These are phyloP conservation scores for Dioctria rufipes DNA, from an alignment of 2,888 invertebrate species.

Conservation along the genomic window DNA sequence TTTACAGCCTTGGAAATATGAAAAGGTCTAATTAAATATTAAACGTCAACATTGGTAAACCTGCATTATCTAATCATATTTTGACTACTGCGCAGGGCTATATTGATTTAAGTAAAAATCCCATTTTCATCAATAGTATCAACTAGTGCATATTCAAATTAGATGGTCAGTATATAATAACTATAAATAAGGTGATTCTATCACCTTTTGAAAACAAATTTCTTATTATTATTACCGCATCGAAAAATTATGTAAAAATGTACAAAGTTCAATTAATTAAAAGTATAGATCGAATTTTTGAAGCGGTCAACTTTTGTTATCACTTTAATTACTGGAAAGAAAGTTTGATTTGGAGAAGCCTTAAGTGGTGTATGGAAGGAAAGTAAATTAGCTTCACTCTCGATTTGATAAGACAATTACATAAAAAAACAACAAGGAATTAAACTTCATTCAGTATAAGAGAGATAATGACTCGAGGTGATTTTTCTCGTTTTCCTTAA, in stretches of 20 bases:
- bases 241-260: not conserved
- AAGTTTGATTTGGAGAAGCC: constrained; percentile 26
- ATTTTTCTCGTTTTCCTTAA: constrained; percentile 48
- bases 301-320: constrained; percentile 9
- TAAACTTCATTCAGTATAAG: constrained; percentile 34
- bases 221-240: not conserved
- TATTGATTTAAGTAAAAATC: too few species aligned
- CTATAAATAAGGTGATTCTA: not conserved
- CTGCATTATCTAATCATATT: too few species aligned
- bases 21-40: too few species aligned
- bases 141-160: too few species aligned
- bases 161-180: too few species aligned
- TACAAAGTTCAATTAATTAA: constrained; percentile 16
- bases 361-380: not conserved
- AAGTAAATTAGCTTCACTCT: constrained; percentile 31
- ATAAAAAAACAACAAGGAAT: constrained; percentile 12
- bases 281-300: not conserved
- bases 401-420: constrained; percentile 20
- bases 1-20: too few species aligned
- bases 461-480: constrained; percentile 33
- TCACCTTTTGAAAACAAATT: not conserved
- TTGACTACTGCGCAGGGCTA: too few species aligned
- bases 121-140: too few species aligned
- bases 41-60: too few species aligned
- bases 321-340: constrained; percentile 17